These are phyloP conservation scores for Rhinichthys osculus DNA, from an alignment of 2,797 vertebrate genomes.

Conservation along the genomic window DNA sequence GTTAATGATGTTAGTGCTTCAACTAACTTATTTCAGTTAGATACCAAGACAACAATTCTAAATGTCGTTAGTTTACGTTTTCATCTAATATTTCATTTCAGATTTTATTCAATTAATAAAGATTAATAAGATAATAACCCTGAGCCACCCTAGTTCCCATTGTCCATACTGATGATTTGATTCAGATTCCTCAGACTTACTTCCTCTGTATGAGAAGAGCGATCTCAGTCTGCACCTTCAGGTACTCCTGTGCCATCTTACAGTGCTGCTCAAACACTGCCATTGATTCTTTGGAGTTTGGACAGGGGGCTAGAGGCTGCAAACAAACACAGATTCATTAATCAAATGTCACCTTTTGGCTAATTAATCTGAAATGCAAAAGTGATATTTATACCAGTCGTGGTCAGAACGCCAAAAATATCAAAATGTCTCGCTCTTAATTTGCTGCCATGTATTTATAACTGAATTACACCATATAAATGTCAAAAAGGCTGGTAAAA, in stretches of 20 bases:
- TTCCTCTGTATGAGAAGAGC: conserved; percentile 97
- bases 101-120: not conserved
- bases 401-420: conserved; percentile 58
- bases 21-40: not conserved
- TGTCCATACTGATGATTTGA: not conserved
- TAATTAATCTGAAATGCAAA: conserved; percentile 64
- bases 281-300: conserved; percentile 99
- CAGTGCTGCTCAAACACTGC: conserved; percentile 99
- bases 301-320: conserved; percentile 96
- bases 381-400: conserved; percentile 70
- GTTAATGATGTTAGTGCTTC: not conserved
- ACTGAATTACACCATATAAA: conserved; percentile 66
- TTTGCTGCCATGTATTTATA: conserved; percentile 66
- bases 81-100: not conserved
- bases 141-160: not conserved
- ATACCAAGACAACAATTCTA: not conserved
- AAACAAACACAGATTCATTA: conserved; percentile 70
- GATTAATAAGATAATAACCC: not conserved
- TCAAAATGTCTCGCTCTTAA: conserved; percentile 28
- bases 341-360: conserved; percentile 64
- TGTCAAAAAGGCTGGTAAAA: conserved; percentile 54
- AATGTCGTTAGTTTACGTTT: not conserved
- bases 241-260: conserved; percentile 99
- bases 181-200: conserved; percentile 79
- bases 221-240: conserved; percentile 99